Conservation (phyloP, 2,797 vertebrate genomes). For the Rachycentron canadum region DNA sequence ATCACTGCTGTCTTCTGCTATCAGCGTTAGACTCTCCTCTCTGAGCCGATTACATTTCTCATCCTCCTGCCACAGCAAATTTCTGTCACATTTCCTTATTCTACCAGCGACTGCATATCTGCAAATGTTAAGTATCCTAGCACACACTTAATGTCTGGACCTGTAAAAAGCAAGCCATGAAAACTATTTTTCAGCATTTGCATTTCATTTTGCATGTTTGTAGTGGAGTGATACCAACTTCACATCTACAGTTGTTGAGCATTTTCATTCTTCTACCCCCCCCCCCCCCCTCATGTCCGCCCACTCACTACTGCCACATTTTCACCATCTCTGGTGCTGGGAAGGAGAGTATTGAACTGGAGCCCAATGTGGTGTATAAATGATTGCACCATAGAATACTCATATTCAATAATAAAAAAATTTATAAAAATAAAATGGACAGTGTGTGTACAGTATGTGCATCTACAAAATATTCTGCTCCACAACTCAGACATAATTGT, state of each 20-base stretch:
- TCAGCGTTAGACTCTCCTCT: slow-evolving; percentile 62
- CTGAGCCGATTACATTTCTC: slow-evolving; percentile 66
- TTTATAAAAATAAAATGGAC: not conserved
- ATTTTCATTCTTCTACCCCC: slow-evolving; percentile 35
- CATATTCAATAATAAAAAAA: no score
- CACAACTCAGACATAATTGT: not conserved
- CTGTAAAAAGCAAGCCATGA: not conserved
- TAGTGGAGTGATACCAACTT: not conserved
- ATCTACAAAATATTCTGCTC: not conserved
- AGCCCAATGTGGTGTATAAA: slow-evolving; percentile 15
- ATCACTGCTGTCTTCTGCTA: slow-evolving; percentile 63
- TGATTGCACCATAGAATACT: not conserved
- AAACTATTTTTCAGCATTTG: not conserved
- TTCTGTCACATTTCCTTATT: slow-evolving; percentile 41
- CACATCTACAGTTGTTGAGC: not conserved
- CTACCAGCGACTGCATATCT: slow-evolving; percentile 15
- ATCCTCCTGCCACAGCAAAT: slow-evolving; percentile 57
- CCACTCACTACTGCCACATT: slow-evolving; percentile 61
- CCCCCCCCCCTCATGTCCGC: slow-evolving; percentile 53
- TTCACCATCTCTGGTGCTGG: slow-evolving; percentile 44
- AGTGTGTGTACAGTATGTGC: not conserved
- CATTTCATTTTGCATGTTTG: not conserved
- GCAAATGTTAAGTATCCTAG: slow-evolving; percentile 5
- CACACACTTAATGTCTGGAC: not conserved
- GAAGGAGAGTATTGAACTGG: slow-evolving; percentile 16